Evolutionary conservation across 2,797 vertebrate genomes (phyloP), one percentile per base, ranked within the genome.

Genomic region (Buphagus erythrorhynchus): DNA sequence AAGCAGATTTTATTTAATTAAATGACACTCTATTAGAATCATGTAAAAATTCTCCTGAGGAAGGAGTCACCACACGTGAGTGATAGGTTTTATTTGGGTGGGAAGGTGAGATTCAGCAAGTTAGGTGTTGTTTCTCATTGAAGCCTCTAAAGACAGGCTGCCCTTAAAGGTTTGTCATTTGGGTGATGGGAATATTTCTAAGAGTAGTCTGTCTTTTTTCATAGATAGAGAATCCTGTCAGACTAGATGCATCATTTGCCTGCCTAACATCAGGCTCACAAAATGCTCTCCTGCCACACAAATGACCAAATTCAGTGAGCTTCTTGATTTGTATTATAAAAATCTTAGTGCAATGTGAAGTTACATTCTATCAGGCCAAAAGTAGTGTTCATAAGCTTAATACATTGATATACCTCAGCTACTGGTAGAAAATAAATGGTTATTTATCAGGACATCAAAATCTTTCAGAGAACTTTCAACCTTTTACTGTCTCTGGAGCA

Each of bases 401-500:
- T 42, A 45, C 7, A 8, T 15, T 55, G 43, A 79, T 69, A 79
- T 17, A 65, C 2, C 8, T 66, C 77, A 91, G 48, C 52, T 76
- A 31, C 52, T 75, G 48, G 59, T 67, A 83, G 59, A 66, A 14
- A 73, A 73, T 19, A 68, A 84, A 86, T 43, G 21, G 33, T 38
- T 79, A 63, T 59, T 92, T 89, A 73, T 91, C 28, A 89, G 59
- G 31, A 59, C 26, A 82, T 71, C 26, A 89, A 57, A 93, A 89
- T 22, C 48, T 87, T 89, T 26, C 43, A 36, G 29, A 73, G 51
- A 78, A 51, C 13, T 84, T 90, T 76, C 35, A 54, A 33, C 3
- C 3, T 12, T 22, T 68, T 62, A 40, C 49, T 46, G 45, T 78
- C 48, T 91, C 52, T 51, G 48, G 36, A 93, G 71, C 13, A 89